Evolutionary conservation across 2,888 invertebrate genomes (phyloP).

Genomic region (Athetis lepigone): DNA sequence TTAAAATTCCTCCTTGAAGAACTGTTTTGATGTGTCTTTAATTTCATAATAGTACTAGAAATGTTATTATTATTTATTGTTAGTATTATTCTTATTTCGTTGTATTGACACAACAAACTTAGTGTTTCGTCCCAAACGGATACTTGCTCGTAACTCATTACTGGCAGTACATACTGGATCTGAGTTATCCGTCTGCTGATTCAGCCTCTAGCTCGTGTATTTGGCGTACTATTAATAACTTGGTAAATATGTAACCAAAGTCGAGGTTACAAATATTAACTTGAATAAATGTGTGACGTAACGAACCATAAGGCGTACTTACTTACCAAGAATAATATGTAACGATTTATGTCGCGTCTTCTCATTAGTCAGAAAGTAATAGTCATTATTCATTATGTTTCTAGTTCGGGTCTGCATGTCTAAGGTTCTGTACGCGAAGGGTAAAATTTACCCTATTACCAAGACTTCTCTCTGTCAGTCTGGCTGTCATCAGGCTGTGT

Average conservation of each 20-base stretch:
- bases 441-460: too few species aligned
- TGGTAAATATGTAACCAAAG: constrained; percentile 81
- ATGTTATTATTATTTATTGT: too few species aligned
- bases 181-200: constrained; percentile 62
- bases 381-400: constrained; percentile 27
- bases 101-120: constrained; percentile 8
- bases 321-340: constrained; percentile 46
- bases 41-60: too few species aligned
- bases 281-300: constrained; percentile 70
- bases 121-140: constrained; percentile 10
- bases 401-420: neutral
- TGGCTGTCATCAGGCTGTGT: too few species aligned
- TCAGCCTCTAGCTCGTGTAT: constrained; percentile 72
- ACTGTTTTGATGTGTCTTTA: too few species aligned
- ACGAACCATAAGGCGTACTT: constrained; percentile 40
- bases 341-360: constrained; percentile 43
- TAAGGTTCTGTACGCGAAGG: too few species aligned
- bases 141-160: too few species aligned
- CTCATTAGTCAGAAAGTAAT: constrained; percentile 48
- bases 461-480: too few species aligned
- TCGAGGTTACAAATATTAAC: constrained; percentile 82
- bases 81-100: constrained; percentile 11
- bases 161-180: constrained; percentile 32
- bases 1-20: too few species aligned
- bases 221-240: constrained; percentile 80